phyloP scores from a whole-genome alignment of 2,797 vertebrate species.

The Serranus cabrilla region DNA sequence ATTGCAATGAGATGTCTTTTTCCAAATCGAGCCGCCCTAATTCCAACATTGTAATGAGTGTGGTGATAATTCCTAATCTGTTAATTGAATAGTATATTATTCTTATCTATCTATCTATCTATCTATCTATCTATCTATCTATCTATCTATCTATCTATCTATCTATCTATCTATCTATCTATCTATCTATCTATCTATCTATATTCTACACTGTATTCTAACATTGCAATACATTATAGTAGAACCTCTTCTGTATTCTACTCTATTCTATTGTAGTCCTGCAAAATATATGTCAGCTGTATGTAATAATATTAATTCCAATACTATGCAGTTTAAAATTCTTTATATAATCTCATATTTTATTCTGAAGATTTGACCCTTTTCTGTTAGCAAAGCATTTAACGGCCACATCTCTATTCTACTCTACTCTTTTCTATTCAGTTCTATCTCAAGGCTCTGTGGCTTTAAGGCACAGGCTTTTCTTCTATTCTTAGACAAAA shows the following conservation, averaged over 20 bases:
- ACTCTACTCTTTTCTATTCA: not conserved
- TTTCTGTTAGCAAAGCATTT: not conserved
- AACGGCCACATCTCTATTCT: not conserved
- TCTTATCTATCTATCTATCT: constrained; percentile 8
- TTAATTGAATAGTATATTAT: no score
- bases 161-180: not conserved
- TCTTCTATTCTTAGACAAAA: constrained; percentile 50
- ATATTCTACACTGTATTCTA: no score
- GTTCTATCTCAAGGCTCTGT: constrained; percentile 26
- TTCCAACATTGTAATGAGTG: no score
- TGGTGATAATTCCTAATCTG: no score
- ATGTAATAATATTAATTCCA: not conserved
- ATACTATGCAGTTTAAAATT: not conserved
- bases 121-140: not conserved
- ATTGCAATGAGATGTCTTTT: no score
- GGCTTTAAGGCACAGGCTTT: constrained; percentile 31
- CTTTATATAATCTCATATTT: no score
- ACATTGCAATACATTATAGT: not conserved
- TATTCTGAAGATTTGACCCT: not conserved
- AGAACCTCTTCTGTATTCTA: not conserved
- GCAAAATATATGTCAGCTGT: not conserved
- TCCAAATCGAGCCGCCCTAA: no score
- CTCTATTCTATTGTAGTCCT: not conserved
- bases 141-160: not conserved
- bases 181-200: no score